Evolutionary conservation across 1,140 invertebrate genomes (phyloP), one percentile per base, ranked within the genome.

Genomic region (Drusus annulatus): DNA sequence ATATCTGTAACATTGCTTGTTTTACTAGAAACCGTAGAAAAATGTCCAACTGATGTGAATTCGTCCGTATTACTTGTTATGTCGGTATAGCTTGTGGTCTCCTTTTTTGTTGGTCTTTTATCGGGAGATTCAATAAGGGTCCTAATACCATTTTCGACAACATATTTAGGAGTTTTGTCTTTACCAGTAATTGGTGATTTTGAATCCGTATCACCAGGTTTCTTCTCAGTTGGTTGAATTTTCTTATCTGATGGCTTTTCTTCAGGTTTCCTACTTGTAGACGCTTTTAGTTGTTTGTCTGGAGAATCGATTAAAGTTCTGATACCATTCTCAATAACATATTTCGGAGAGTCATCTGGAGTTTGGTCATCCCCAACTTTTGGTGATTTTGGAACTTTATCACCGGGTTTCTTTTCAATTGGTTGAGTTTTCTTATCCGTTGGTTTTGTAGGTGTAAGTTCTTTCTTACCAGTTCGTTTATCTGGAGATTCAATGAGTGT

Each of bases 111-210:
- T 23, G 69, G 50, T 54, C 52, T 54, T 60, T 79, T 79, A 16
- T 63, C 25, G 31, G 3, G 71, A 4, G 78, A 54, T 50, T 79
- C 65, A 73, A 79, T 17, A 8, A 51, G 19, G 19, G 68, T 79
- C 73, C 50, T 79, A 7, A 73, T 73, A 60, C 78, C 78, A 73
- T 79, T 79, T 79, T 79, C 78, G 50, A 79, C 74, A 16, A 79
- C 56, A 50, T 79, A 73, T n/a, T 52, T 75, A 13, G 60, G 15
- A 23, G 17, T 23, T 25, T 25, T 25, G 7, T 63, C 23, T 23
- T 63, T 15, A 63, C 19, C 15, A 19, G 31, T 36, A 36, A 45
- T 45, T 17, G 54, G 3, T 21, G n/a, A 21, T 56, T 56, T 56
- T 17, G 60, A n/a, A 8, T 31, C 31, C 36, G n/a, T 45, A 45